phyloP scores from a whole-genome alignment of 1,140 invertebrate species.

The Vollenhovia emeryi region DNA sequence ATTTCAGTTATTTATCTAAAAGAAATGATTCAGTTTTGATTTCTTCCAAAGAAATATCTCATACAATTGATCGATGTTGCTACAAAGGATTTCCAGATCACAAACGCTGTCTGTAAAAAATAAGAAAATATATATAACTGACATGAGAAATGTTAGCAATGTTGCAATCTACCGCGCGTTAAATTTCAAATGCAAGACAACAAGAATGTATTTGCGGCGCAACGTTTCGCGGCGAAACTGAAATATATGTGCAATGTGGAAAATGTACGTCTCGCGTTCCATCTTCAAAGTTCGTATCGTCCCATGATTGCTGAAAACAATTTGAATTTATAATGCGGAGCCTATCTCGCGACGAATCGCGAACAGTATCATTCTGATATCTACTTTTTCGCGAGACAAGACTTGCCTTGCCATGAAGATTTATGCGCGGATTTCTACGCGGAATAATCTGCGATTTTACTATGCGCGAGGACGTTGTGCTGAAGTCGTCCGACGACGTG shows the following conservation, averaged over 20 bases:
- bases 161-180: slow-evolving; percentile 15
- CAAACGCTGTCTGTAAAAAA: not conserved
- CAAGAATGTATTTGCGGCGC: slow-evolving; percentile 20
- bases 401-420: slow-evolving; percentile 4
- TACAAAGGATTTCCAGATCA: not conserved
- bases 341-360: slow-evolving; percentile 4
- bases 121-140: not conserved
- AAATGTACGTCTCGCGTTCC: slow-evolving; percentile 15
- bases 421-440: slow-evolving; percentile 2
- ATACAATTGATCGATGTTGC: not conserved
- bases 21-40: not conserved
- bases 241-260: slow-evolving; percentile 28
- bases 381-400: slow-evolving; percentile 11
- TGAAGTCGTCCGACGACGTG: not conserved
- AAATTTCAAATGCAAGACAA: slow-evolving; percentile 35
- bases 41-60: not conserved
- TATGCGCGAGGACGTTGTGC: not conserved
- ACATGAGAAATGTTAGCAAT: not conserved
- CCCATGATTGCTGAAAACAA: slow-evolving; percentile 44
- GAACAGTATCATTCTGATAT: slow-evolving; percentile 21
- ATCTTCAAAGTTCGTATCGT: slow-evolving; percentile 30
- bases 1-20: not conserved
- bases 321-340: slow-evolving; percentile 43
- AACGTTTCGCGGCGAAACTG: slow-evolving; percentile 13
- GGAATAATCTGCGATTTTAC: slow-evolving; percentile 44